Evolutionary conservation across 2,113 vertebrate species (phyloP).

Genomic region (Perca fluviatilis): DNA sequence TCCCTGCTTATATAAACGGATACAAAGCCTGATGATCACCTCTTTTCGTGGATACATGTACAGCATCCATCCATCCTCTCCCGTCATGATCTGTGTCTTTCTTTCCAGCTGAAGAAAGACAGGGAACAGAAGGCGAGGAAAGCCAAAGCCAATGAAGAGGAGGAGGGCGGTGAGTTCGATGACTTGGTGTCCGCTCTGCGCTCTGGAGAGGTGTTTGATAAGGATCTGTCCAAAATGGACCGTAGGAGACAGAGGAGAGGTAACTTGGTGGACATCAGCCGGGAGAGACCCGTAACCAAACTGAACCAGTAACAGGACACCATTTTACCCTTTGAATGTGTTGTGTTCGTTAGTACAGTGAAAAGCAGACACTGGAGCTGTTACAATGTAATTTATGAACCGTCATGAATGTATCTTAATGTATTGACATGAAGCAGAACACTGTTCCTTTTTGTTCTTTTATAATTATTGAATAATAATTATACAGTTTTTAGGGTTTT

Average conservation of each 20-base stretch:
- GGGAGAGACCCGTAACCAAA: conserved; percentile 45
- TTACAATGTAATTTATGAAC: background rate
- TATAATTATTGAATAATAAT: background rate
- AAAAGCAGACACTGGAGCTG: background rate
- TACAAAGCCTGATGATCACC: background rate
- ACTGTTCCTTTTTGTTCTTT: background rate
- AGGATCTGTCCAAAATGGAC: conserved; percentile 55
- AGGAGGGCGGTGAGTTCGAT: conserved; percentile 65
- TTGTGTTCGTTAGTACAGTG: background rate
- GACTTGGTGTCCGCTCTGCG: conserved; percentile 73
- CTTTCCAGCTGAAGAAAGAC: conserved; percentile 58
- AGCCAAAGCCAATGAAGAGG: conserved; percentile 9
- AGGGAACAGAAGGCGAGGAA: conserved; percentile 55
- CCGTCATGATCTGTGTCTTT: background rate
- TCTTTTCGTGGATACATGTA: background rate
- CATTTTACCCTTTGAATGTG: background rate
- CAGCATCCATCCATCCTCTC: background rate
- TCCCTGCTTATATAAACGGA: background rate
- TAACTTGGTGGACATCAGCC: conserved; percentile 3
- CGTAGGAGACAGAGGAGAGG: conserved; percentile 41
- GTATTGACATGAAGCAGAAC: background rate
- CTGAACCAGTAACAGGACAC: conserved; percentile 22
- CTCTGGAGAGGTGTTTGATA: conserved; percentile 70
- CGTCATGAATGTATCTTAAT: background rate
- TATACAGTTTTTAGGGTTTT: background rate